These are phyloP conservation scores for Teleiodes luculella DNA, from an alignment of 2,888 invertebrate genomes.

Conservation along the genomic window DNA sequence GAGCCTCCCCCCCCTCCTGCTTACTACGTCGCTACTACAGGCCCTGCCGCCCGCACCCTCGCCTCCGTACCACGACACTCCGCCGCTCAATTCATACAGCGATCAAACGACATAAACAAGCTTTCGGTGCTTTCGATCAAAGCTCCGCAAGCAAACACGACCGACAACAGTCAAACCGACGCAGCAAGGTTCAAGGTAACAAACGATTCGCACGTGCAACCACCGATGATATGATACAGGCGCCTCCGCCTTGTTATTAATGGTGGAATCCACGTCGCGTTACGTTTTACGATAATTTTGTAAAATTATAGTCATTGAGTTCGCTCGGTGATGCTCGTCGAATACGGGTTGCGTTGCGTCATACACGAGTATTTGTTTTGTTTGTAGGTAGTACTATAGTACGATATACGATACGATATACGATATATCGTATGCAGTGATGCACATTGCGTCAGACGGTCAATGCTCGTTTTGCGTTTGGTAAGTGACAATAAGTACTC, in stretches of 20 bases:
- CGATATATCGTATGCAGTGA: conserved; percentile 33
- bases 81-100: conserved; percentile 18
- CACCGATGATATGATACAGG: conserved; percentile 32
- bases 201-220: conserved; percentile 8
- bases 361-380: conserved; percentile 27
- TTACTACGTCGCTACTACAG: conserved; percentile 67
- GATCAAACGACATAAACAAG: conserved; percentile 19
- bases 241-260: conserved; percentile 37
- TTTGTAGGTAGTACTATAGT: conserved; percentile 14
- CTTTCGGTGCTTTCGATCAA: conserved; percentile 23
- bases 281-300: conserved; percentile 57
- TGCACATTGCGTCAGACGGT: conserved; percentile 37
- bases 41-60: conserved; percentile 45
- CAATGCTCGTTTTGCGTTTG: neutral
- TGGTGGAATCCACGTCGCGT: conserved; percentile 39
- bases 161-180: neutral
- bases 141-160: conserved; percentile 11
- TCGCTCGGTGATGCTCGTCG: conserved; percentile 35
- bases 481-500: conserved; percentile 2
- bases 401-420: neutral
- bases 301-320: conserved; percentile 54
- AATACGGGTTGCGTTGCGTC: conserved; percentile 54
- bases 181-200: conserved; percentile 22
- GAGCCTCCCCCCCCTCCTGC: conserved; percentile 35
- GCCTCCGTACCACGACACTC: conserved; percentile 40